phyloP scores from a whole-genome alignment of 2,797 vertebrate genomes.

The Basileuterus tristriatus region DNA sequence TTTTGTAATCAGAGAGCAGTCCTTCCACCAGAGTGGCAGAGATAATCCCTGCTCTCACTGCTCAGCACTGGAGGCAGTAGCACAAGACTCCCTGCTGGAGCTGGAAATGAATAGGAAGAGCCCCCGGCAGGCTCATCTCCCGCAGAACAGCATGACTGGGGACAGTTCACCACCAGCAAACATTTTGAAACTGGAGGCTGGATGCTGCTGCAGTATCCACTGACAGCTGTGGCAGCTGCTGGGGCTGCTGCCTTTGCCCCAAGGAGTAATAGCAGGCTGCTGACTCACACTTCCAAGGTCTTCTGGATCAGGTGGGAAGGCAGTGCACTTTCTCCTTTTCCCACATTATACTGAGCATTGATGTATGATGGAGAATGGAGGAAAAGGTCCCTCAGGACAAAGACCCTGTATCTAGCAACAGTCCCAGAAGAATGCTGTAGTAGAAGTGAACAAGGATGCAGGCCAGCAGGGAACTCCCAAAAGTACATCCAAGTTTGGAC shows the following conservation, averaged over 20 bases:
- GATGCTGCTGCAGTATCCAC: background rate
- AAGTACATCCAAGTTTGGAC: background rate
- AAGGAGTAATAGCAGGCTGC: background rate
- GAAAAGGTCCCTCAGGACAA: background rate
- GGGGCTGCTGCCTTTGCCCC: background rate
- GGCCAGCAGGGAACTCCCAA: background rate
- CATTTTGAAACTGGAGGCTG: background rate
- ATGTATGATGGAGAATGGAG: background rate
- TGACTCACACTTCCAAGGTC: background rate
- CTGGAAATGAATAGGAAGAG: background rate
- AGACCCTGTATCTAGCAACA: background rate
- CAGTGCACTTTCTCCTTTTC: background rate
- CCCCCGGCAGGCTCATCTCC: accelerated
- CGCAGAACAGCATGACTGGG: accelerated
- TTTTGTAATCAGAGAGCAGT: background rate
- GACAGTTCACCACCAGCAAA: background rate
- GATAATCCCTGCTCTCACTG: background rate
- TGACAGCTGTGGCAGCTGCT: background rate
- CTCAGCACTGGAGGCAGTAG: background rate
- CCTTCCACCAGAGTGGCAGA: background rate
- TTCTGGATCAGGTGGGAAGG: background rate
- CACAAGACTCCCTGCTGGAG: background rate
- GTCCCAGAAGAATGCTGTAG: background rate
- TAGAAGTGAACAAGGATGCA: background rate
- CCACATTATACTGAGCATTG: background rate